Conservation (phyloP, 2,888 invertebrate species). For the Synergus umbraculus region DNA sequence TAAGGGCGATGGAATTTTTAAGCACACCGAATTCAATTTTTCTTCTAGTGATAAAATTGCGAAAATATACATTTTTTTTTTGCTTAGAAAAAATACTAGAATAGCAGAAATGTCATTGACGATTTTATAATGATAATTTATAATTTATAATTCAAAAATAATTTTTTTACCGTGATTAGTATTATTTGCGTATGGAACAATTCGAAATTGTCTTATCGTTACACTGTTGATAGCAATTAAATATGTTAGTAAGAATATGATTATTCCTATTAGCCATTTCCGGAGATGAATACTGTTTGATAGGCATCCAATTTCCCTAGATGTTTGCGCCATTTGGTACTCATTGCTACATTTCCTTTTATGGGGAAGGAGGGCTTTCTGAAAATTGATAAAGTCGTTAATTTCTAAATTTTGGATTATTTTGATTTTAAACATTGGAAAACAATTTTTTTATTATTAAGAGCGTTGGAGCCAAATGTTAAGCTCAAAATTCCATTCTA, state of each 20-base stretch:
- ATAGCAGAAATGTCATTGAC: too few relatives aligned
- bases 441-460: background rate
- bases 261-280: slow-evolving; percentile 68
- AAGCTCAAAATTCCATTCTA: too few relatives aligned
- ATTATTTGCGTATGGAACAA: slow-evolving; percentile 46
- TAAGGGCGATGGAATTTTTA: too few relatives aligned
- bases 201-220: slow-evolving; percentile 64
- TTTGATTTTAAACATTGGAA: background rate
- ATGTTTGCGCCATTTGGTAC: slow-evolving; percentile 53
- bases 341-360: slow-evolving; percentile 6
- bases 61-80: too few relatives aligned
- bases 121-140: background rate
- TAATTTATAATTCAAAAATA: too few relatives aligned
- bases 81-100: too few relatives aligned
- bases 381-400: background rate
- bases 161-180: slow-evolving; percentile 46
- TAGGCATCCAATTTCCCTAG: slow-evolving; percentile 50
- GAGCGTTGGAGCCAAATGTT: too few relatives aligned
- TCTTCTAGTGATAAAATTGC: too few relatives aligned
- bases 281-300: slow-evolving; percentile 61
- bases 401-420: background rate
- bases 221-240: slow-evolving; percentile 69
- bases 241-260: slow-evolving; percentile 65
- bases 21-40: too few relatives aligned
- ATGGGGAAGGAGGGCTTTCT: background rate